Percentiles rank a stretch among this genome's conserved stretches.
phyloP scores from a whole-genome alignment of 2,797 vertebrate genomes.

The Psittacula derbiana region DNA sequence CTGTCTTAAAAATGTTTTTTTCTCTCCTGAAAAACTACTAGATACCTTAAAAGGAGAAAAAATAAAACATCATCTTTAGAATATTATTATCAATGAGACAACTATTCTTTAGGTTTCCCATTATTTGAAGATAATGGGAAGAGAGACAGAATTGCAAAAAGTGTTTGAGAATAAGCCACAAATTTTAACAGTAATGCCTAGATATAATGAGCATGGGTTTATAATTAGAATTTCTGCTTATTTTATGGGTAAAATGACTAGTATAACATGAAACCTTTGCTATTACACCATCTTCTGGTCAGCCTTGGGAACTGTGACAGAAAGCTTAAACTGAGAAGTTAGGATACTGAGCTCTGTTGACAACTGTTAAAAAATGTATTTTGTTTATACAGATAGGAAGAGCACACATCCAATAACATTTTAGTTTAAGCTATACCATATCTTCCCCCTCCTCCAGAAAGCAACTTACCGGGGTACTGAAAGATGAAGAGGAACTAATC shows the following conservation, averaged over 20 bases:
- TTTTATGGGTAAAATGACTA: background rate
- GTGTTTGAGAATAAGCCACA: background rate
- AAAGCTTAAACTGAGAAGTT: background rate
- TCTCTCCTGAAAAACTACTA: background rate
- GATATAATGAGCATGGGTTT: background rate
- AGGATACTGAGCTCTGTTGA: background rate
- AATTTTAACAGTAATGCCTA: background rate
- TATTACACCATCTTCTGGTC: constrained; percentile 54
- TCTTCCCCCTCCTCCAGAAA: background rate
- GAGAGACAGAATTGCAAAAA: background rate
- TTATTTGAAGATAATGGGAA: background rate
- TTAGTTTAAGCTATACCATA: background rate
- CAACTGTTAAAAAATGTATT: background rate
- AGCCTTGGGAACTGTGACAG: background rate
- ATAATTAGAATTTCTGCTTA: background rate
- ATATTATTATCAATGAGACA: background rate
- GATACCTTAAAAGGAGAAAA: constrained; percentile 12
- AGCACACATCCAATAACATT: background rate
- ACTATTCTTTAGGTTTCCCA: background rate
- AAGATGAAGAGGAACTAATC: constrained; percentile 65
- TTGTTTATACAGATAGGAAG: background rate
- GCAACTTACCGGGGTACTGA: constrained; percentile 68
- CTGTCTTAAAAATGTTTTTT: background rate
- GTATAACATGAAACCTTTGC: background rate
- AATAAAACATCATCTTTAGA: background rate